Evolutionary conservation across 2,797 vertebrate species (phyloP), one percentile per base, ranked within the genome.

Genomic region (Petrocephalus sullivani): DNA sequence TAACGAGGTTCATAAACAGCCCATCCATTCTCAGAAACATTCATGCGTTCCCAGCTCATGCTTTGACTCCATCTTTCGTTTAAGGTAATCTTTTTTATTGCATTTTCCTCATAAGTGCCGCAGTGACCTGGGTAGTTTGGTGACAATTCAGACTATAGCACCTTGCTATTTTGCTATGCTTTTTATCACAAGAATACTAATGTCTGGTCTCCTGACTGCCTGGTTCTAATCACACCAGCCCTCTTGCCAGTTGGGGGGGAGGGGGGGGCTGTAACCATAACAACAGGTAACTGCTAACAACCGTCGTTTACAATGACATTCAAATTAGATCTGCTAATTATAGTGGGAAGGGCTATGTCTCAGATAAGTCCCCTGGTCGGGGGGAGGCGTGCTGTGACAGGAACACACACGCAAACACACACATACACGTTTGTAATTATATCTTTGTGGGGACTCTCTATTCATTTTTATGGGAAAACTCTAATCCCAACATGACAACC

Each of bases 261-360:
- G 57, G 56, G 33, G 92, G 93, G 94, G 90, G 91, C 90, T 46
- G 95, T 96, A 94, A 95, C 95, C 95, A 95, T 95, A 93, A 94
- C 95, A 93, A 96, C 95, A 94, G 93, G 95, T 95, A 95, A 95
- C 94, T 93, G 93, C 88, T 95, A 95, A 95, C 95, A 95, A 95
- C 94, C 89, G 90, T 92, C 92, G 90, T 90, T 92, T 92, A 89
- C 91, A 90, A 92, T 86, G 54, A 92, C 88, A 92, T 92, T 94
- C 91, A 91, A 91, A 94, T 92, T 87, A 92, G 92, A 90, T 91
- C 88, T 88, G 91, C 90, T 95, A 94, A 95, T 95, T 94, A 93
- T 93, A 93, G 92, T 91, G 93, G 88, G 91, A 87, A 89, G 93
- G 91, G 91, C 90, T 91, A 89, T 87, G 90, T 92, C 90, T 92